Percentiles rank a stretch among this genome's conserved stretches.
These are phyloP conservation scores for Drosophila santomea DNA, from an alignment of 1,140 invertebrate species.

Conservation along the genomic window DNA sequence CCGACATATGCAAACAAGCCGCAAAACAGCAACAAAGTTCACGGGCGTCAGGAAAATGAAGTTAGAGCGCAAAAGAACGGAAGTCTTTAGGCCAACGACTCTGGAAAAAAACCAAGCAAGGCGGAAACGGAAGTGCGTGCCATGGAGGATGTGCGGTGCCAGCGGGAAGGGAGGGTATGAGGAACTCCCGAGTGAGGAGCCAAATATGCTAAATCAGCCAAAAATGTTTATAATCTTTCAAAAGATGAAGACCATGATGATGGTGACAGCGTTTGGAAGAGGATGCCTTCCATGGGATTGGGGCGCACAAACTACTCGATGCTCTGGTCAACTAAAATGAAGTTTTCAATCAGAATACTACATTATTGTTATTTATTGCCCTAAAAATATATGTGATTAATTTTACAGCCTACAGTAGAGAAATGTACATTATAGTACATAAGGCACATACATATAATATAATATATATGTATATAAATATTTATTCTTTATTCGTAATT, in stretches of 20 bases:
- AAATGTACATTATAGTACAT: no score
- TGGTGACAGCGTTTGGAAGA: conserved; percentile 21
- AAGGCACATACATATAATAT: no score
- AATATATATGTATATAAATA: no score
- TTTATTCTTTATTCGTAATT: no score
- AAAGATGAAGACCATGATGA: conserved; percentile 44
- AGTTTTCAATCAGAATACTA: neutral
- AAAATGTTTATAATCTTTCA: conserved; percentile 78
- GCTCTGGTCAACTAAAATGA: neutral
- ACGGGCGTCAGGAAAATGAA: conserved; percentile 55
- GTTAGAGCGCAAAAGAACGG: conserved; percentile 67
- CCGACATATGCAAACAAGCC: conserved; percentile 76
- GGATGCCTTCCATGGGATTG: neutral
- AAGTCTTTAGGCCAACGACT: conserved; percentile 75
- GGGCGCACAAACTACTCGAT: conserved; percentile 4
- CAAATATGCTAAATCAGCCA: conserved; percentile 79
- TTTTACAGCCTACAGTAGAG: no score
- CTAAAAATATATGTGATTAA: no score
- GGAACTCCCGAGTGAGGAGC: conserved; percentile 28
- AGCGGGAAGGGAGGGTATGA: conserved; percentile 1
- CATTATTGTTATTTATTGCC: no score
- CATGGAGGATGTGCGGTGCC: conserved; percentile 9
- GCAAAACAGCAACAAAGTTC: conserved; percentile 55
- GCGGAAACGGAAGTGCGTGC: conserved; percentile 78
- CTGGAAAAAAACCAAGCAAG: conserved; percentile 46